phyloP scores from a whole-genome alignment of 2,888 invertebrate species.

The Pseudococcus longispinus region DNA sequence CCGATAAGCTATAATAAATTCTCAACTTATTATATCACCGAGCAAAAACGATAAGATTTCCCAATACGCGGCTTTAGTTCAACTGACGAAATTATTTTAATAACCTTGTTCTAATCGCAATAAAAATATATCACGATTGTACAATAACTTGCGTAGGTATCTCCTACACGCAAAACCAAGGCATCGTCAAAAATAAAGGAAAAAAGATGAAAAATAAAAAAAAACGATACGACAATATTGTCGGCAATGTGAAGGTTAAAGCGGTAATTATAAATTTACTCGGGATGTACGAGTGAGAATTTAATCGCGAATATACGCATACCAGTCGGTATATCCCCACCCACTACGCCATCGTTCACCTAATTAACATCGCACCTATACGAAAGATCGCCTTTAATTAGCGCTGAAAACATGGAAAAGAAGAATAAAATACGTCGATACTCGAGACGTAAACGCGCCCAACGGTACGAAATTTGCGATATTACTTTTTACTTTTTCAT shows the following conservation, averaged over 20 bases:
- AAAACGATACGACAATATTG: neutral
- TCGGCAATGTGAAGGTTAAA: slow-evolving; percentile 9
- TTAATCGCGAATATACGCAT: neutral
- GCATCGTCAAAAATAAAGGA: neutral
- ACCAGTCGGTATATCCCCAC: neutral
- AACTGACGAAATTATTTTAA: neutral
- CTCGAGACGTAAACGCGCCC: neutral
- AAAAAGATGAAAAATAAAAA: neutral
- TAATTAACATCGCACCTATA: neutral
- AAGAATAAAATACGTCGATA: neutral
- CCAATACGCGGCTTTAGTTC: neutral
- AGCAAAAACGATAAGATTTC: neutral
- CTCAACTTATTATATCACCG: neutral
- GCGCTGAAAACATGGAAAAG: neutral
- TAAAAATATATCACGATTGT: neutral
- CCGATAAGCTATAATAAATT: neutral
- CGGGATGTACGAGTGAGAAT: neutral
- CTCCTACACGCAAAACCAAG: neutral
- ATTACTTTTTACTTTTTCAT: neutral
- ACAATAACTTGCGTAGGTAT: neutral
- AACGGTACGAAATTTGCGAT: neutral
- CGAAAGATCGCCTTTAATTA: neutral
- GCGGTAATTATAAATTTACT: neutral
- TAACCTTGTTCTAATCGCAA: slow-evolving; percentile 18
- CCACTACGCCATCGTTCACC: neutral